phyloP scores from a whole-genome alignment of 2,888 invertebrate genomes.

The Chalcis sispes region DNA sequence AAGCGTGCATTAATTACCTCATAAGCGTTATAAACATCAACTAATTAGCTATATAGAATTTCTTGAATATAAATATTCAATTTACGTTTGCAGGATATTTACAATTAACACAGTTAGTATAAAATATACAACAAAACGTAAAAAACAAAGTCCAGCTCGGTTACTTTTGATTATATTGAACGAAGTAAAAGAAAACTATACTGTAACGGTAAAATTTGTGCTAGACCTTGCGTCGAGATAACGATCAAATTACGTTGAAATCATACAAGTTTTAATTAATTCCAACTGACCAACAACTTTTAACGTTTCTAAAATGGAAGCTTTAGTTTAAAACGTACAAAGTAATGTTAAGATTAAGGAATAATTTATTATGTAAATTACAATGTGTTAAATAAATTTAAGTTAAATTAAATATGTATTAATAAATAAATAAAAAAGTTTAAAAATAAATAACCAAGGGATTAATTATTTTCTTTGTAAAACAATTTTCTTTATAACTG shows the following conservation, averaged over 20 bases:
- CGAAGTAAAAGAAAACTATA: slow-evolving; percentile 30
- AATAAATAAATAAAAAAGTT: too few relatives aligned
- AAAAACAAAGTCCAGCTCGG: slow-evolving; percentile 22
- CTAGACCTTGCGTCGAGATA: slow-evolving; percentile 43
- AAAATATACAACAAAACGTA: slow-evolving; percentile 13
- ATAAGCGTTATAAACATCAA: neutral
- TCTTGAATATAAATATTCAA: slow-evolving; percentile 10
- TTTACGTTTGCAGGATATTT: neutral
- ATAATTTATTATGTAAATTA: too few relatives aligned
- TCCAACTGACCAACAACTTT: slow-evolving; percentile 27
- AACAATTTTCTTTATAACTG: too few relatives aligned
- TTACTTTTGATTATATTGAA: slow-evolving; percentile 32
- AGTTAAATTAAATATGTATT: too few relatives aligned
- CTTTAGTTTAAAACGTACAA: slow-evolving; percentile 1
- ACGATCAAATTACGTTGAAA: slow-evolving; percentile 42
- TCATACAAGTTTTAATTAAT: slow-evolving; percentile 47
- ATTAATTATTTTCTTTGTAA: too few relatives aligned
- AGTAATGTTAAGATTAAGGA: too few relatives aligned
- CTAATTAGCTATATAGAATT: slow-evolving; percentile 24
- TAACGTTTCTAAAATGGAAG: slow-evolving; percentile 8
- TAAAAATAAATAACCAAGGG: too few relatives aligned
- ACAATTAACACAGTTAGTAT: slow-evolving; percentile 23
- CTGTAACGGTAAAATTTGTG: slow-evolving; percentile 45
- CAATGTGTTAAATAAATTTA: too few relatives aligned
- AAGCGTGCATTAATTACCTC: neutral